phyloP scores from a whole-genome alignment of 2,797 vertebrate genomes.

The Numenius phaeopus region DNA sequence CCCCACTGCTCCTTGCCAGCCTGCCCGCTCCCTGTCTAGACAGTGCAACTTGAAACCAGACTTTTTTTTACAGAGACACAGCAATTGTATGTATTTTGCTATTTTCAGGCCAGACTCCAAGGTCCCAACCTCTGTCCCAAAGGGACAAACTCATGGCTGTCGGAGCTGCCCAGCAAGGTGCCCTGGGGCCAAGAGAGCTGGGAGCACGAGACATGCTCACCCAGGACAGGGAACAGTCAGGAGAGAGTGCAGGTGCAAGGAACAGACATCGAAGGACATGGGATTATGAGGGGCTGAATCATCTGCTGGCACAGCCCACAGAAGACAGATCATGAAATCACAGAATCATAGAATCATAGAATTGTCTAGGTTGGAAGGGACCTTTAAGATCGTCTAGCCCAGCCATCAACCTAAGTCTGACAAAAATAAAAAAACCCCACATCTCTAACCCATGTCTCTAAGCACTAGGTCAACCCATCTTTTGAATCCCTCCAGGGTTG shows the following conservation, averaged over 20 bases:
- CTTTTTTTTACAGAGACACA: background rate
- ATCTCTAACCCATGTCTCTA: too few species aligned
- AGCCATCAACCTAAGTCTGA: too few species aligned
- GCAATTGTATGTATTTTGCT: background rate
- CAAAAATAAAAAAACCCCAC: too few species aligned
- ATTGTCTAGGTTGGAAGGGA: too few species aligned
- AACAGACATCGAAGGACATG: background rate
- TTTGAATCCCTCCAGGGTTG: too few species aligned
- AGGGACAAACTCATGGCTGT: background rate
- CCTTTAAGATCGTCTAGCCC: too few species aligned
- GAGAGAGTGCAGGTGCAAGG: background rate
- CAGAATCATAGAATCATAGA: too few species aligned
- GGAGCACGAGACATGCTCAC: accelerated
- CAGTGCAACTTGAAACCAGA: background rate
- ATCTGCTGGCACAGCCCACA: background rate
- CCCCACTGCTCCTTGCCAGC: background rate
- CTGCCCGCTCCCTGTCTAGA: accelerated
- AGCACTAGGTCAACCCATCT: too few species aligned
- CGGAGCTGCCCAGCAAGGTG: background rate
- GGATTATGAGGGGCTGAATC: background rate
- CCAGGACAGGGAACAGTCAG: background rate
- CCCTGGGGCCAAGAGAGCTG: background rate
- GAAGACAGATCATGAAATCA: background rate
- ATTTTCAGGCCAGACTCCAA: background rate
- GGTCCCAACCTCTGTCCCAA: background rate